Evolutionary conservation across 2,797 vertebrate genomes (phyloP).

Genomic region (Coendou prehensilis): DNA sequence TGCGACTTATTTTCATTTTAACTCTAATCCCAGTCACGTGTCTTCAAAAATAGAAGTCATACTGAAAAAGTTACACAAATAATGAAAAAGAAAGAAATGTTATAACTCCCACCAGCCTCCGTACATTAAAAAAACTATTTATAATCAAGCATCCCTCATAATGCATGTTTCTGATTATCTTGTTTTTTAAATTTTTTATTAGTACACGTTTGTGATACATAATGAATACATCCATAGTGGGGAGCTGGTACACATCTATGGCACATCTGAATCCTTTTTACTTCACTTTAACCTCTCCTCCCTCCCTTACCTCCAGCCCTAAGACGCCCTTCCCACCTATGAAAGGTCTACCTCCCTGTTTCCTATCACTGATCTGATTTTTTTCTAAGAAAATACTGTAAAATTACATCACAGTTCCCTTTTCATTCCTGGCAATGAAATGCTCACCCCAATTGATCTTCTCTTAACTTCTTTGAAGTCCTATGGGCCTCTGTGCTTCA

Average conservation of each 20-base stretch:
- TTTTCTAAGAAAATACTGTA: neutral
- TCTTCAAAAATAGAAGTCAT: slow-evolving; percentile 34
- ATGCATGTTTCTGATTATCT: neutral
- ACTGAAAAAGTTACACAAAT: neutral
- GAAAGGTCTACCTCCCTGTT: neutral
- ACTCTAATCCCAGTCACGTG: neutral
- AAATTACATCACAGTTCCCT: neutral
- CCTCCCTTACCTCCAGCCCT: neutral
- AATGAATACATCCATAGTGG: neutral
- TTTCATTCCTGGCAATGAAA: neutral
- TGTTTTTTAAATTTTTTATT: neutral
- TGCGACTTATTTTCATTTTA: slow-evolving; percentile 57
- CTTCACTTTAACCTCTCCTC: neutral
- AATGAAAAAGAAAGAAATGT: neutral
- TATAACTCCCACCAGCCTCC: neutral
- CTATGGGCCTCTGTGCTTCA: neutral
- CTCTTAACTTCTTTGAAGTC: neutral
- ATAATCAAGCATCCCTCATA: neutral
- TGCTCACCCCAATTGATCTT: neutral
- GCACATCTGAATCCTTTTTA: neutral
- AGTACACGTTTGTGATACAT: neutral
- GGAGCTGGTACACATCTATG: neutral
- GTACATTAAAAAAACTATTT: neutral
- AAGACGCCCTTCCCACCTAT: neutral
- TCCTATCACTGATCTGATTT: neutral